Percentiles rank a stretch among this genome's conserved stretches.
phyloP scores from a whole-genome alignment of 2,113 vertebrate genomes.

The Phylloscopus trochilus region DNA sequence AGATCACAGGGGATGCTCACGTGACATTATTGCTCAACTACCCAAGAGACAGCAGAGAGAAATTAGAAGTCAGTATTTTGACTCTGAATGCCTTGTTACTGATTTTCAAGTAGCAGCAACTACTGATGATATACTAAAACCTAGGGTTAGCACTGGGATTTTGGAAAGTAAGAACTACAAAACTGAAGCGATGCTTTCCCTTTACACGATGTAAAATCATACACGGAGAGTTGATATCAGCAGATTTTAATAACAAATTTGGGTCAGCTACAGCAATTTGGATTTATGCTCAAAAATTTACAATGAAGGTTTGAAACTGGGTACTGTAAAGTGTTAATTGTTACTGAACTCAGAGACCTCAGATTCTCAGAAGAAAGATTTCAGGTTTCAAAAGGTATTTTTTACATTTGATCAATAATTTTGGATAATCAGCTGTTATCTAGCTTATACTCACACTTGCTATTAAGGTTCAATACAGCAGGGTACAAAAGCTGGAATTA shows the following conservation, averaged over 20 bases:
- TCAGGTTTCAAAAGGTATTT: background rate
- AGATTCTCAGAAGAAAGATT: background rate
- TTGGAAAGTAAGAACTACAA: background rate
- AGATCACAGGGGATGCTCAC: background rate
- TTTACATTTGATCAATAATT: background rate
- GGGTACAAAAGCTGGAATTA: background rate
- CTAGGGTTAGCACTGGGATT: background rate
- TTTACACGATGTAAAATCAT: background rate
- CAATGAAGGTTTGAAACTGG: background rate
- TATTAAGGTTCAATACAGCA: background rate
- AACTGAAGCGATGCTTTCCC: background rate
- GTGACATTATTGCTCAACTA: background rate
- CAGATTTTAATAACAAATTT: background rate
- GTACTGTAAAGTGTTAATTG: background rate
- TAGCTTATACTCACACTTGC: background rate
- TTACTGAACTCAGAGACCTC: background rate
- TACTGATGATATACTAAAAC: background rate
- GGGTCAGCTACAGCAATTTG: background rate
- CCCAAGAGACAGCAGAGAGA: background rate
- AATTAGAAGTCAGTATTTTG: background rate
- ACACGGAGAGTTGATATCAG: background rate
- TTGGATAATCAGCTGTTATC: background rate
- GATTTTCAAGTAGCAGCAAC: background rate
- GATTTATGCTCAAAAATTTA: background rate
- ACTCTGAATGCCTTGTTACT: background rate